Conservation (phyloP, 2,888 invertebrate species). For the Hyppa rectilinea region DNA sequence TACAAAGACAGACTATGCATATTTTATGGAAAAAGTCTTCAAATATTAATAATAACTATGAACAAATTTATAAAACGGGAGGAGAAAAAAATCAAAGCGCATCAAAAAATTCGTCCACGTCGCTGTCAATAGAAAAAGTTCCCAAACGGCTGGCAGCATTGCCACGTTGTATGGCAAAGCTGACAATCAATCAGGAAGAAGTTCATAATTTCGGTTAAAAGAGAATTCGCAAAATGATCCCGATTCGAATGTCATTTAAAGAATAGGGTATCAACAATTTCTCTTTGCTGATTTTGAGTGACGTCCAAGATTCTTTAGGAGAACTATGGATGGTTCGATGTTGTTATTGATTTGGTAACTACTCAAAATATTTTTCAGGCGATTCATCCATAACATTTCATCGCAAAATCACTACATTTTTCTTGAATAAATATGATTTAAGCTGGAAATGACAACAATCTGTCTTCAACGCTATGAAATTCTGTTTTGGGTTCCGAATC, state of each 20-base stretch:
- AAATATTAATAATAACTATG: no score
- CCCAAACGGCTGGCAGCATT: no score
- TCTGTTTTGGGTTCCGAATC: neutral
- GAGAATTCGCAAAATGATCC: neutral
- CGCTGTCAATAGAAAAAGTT: no score
- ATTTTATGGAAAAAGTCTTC: no score
- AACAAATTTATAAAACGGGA: no score
- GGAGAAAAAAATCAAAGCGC: no score
- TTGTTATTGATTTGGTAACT: neutral
- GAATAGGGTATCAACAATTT: neutral
- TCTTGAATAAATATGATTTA: slow-evolving; percentile 8
- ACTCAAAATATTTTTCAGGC: neutral
- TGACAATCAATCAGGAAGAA: no score
- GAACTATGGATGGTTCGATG: neutral
- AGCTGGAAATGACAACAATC: neutral
- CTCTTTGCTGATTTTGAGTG: neutral
- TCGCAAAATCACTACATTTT: neutral
- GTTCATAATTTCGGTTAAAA: neutral
- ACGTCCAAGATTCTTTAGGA: neutral
- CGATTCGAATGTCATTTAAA: neutral
- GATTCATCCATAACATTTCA: neutral
- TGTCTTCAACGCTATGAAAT: slow-evolving; percentile 7
- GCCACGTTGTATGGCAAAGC: no score
- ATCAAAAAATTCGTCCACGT: no score
- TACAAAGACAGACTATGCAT: slow-evolving; percentile 9